Conservation (phyloP, 2,113 vertebrate genomes). For the Sinosuthora webbiana region DNA sequence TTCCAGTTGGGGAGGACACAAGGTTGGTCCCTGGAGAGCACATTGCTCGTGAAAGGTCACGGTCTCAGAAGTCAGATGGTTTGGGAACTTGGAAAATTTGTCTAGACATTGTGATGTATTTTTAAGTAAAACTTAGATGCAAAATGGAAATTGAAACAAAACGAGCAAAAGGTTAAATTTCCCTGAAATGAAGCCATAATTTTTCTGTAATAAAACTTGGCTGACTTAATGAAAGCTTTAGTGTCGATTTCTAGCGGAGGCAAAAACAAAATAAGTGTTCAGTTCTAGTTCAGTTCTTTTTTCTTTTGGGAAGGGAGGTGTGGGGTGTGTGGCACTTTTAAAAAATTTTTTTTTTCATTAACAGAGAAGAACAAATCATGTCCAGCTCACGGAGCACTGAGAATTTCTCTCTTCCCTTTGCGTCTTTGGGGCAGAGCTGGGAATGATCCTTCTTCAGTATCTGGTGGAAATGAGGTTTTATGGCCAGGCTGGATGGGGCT, state of each 20-base stretch:
- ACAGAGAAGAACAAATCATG: not conserved
- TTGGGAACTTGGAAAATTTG: not conserved
- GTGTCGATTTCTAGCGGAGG: not conserved
- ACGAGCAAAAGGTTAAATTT: not conserved
- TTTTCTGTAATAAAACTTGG: not conserved
- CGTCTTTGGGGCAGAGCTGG: not conserved
- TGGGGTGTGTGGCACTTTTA: not conserved
- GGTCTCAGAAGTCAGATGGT: not conserved
- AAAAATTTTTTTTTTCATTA: not conserved
- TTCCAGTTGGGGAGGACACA: not conserved
- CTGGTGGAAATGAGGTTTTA: not conserved
- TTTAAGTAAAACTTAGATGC: not conserved
- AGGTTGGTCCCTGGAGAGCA: fast-evolving
- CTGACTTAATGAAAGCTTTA: not conserved
- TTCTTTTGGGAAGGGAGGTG: not conserved
- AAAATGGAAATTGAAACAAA: not conserved
- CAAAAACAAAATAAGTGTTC: not conserved
- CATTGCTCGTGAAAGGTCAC: not conserved
- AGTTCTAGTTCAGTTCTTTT: not conserved
- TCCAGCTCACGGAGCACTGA: not conserved
- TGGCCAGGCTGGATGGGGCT: not conserved
- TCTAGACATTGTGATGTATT: not conserved
- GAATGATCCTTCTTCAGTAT: not conserved
- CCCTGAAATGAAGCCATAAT: fast-evolving
- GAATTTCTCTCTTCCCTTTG: not conserved